phyloP scores from a whole-genome alignment of 2,113 vertebrate genomes.

The Aegotheles bennettii region DNA sequence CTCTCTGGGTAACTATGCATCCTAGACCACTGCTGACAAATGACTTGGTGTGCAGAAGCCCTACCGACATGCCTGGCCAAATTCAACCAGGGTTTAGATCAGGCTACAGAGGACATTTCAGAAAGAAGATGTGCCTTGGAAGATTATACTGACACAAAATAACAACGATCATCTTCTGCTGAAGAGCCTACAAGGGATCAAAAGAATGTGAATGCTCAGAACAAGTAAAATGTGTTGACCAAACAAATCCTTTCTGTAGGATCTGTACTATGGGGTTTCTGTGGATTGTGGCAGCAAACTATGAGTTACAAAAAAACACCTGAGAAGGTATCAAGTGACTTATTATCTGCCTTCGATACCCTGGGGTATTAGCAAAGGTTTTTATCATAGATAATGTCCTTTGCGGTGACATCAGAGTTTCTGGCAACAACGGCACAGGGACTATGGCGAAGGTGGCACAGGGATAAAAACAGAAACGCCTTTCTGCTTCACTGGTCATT shows the following conservation, averaged over 20 bases:
- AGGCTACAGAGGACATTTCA: neutral
- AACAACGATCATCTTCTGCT: neutral
- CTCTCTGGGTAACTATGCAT: neutral
- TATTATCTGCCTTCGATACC: neutral
- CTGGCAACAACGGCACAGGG: neutral
- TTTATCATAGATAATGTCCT: neutral
- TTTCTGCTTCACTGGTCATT: neutral
- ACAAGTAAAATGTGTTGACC: neutral
- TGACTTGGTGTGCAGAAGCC: neutral
- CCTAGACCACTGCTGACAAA: neutral
- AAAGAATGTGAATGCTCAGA: neutral
- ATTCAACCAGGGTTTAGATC: neutral
- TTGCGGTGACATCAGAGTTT: neutral
- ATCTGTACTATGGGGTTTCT: neutral
- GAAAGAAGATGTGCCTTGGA: neutral
- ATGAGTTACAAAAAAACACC: neutral
- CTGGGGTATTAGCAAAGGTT: neutral
- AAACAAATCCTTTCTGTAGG: neutral
- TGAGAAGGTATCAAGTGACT: neutral
- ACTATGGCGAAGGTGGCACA: neutral
- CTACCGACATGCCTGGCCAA: neutral
- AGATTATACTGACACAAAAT: neutral
- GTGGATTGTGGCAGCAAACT: neutral
- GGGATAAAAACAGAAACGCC: neutral
- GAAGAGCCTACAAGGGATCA: neutral